Percentiles rank a stretch among this genome's conserved stretches.
phyloP scores from a whole-genome alignment of 2,113 vertebrate genomes.

The Macrotis lagotis region DNA sequence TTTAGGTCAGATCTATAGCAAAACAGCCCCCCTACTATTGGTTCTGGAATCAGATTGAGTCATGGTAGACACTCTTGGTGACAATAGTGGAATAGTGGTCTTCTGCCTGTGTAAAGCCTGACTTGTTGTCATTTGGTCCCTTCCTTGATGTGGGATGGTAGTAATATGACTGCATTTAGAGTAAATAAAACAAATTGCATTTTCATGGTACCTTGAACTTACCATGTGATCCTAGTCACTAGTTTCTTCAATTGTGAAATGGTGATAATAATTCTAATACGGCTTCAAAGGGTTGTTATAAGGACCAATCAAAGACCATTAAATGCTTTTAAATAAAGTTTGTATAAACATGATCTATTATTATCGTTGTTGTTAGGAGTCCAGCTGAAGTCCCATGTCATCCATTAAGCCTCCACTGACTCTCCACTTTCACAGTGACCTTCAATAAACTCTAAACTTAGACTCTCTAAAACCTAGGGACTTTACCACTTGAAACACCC shows the following conservation, averaged over 20 bases:
- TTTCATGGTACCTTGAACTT: neutral
- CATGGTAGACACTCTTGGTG: neutral
- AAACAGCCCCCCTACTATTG: neutral
- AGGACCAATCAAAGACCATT: neutral
- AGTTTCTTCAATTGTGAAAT: neutral
- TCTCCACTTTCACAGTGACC: neutral
- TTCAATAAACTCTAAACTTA: neutral
- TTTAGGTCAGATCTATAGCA: neutral
- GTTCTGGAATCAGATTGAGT: neutral
- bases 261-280: neutral
- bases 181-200: neutral
- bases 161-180: neutral
- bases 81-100: neutral
- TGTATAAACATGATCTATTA: neutral
- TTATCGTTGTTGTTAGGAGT: neutral
- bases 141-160: neutral
- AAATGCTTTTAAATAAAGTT: neutral
- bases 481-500: neutral
- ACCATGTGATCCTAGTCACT: neutral
- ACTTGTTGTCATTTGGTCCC: neutral
- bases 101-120: neutral
- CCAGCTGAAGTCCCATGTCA: neutral
- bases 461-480: neutral
- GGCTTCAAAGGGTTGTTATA: neutral
- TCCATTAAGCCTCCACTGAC: neutral